phyloP scores from a whole-genome alignment of 2,113 vertebrate genomes.

The Elachura formosa region DNA sequence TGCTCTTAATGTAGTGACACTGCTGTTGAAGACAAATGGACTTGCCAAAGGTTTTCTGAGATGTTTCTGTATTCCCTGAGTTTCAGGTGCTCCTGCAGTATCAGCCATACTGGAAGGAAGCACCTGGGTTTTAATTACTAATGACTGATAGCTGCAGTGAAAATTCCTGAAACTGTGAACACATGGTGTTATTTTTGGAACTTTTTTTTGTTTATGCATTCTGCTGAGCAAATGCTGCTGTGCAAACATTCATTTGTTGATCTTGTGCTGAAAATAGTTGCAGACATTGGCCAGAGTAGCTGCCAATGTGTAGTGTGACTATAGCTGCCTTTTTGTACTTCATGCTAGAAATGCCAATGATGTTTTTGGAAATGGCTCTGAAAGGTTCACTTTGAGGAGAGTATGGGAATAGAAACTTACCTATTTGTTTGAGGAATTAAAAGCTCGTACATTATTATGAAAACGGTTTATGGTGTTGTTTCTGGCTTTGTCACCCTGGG shows the following conservation, averaged over 20 bases:
- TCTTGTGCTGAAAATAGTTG: slow-evolving; percentile 41
- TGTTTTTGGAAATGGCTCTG: not conserved
- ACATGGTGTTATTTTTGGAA: not conserved
- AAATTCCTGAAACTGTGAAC: not conserved
- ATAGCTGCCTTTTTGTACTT: not conserved
- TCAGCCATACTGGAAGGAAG: not conserved
- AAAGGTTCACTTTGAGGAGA: not conserved
- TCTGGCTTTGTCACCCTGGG: not conserved
- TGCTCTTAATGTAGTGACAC: not conserved
- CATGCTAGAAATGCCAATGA: not conserved
- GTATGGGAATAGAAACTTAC: not conserved
- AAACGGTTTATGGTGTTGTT: not conserved
- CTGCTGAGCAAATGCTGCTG: slow-evolving; percentile 32
- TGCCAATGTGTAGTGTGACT: not conserved
- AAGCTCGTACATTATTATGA: not conserved
- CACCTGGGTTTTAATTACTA: not conserved
- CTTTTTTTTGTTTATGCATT: slow-evolving; percentile 5
- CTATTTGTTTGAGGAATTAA: not conserved
- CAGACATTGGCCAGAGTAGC: not conserved
- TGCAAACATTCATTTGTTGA: slow-evolving; percentile 27
- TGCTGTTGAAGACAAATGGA: not conserved
- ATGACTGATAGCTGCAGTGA: not conserved
- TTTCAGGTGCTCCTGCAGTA: not conserved
- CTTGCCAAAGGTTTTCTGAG: not conserved
- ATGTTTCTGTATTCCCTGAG: not conserved